A percentile compares a stretch with the other conserved stretches of the same genome.
phyloP scores from a whole-genome alignment of 1,140 invertebrate species.

The Lucilia sericata region DNA sequence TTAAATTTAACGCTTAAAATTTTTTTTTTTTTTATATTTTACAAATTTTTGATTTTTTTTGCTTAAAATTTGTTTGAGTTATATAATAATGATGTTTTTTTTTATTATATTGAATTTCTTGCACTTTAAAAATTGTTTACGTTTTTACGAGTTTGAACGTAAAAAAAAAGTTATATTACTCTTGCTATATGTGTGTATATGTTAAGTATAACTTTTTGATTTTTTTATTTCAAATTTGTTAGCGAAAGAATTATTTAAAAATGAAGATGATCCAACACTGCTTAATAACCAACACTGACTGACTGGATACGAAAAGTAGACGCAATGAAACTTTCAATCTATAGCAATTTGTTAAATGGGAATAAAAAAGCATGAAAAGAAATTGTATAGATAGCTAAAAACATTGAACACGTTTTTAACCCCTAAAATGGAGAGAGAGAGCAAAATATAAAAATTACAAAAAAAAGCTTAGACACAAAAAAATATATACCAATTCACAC shows the following conservation, averaged over 20 bases:
- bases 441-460: conserved; percentile 1
- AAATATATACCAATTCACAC: neutral
- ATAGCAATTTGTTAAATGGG: neutral
- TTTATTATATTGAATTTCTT: neutral
- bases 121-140: neutral
- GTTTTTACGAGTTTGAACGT: neutral
- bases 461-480: neutral
- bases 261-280: conserved; percentile 51
- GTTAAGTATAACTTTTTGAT: too few relatives aligned
- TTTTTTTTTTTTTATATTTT: neutral
- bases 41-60: too few relatives aligned
- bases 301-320: conserved; percentile 52
- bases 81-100: neutral
- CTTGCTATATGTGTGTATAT: neutral
- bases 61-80: neutral
- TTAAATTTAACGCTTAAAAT: neutral
- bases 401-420: conserved; percentile 26
- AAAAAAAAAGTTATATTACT: neutral
- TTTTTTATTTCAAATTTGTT: neutral
- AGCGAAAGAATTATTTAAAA: neutral
- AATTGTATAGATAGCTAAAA: neutral
- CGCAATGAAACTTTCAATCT: neutral
- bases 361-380: conserved; percentile 35
- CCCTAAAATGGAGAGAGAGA: neutral
- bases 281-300: conserved; percentile 58